Percentiles rank a stretch among this genome's conserved stretches.
phyloP scores from a whole-genome alignment of 2,113 vertebrate species.

The Xiphophorus maculatus region DNA sequence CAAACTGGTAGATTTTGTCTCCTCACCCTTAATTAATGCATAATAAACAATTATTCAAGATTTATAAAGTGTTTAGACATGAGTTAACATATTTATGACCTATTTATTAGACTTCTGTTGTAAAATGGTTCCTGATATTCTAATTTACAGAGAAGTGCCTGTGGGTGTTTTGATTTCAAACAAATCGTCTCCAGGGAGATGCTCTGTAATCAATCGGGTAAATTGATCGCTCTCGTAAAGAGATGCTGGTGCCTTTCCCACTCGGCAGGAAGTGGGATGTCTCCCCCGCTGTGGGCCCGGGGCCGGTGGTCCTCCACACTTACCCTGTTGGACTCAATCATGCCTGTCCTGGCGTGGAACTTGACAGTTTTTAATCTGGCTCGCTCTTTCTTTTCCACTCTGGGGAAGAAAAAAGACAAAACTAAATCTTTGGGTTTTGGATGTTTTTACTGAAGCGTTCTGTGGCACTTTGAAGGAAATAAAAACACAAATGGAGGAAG shows the following conservation, averaged over 20 bases:
- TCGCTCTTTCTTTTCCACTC: constrained; percentile 95
- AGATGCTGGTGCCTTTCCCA: constrained; percentile 68
- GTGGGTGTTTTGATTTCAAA: constrained; percentile 10
- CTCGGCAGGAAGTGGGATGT: constrained; percentile 69
- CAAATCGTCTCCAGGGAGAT: constrained; percentile 26
- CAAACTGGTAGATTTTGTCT: too few species aligned
- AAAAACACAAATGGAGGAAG: not conserved
- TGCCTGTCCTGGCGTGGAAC: constrained; percentile 97
- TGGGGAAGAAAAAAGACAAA: constrained; percentile 28
- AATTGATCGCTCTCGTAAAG: constrained; percentile 56
- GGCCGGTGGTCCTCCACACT: constrained; percentile 76
- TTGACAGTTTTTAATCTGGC: constrained; percentile 99
- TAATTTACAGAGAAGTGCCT: not conserved
- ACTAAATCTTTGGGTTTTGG: not conserved
- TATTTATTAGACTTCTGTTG: too few species aligned
- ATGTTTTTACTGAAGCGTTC: not conserved
- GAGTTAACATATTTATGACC: too few species aligned
- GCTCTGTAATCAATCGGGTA: constrained; percentile 66
- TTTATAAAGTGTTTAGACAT: too few species aligned
- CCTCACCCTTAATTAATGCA: too few species aligned
- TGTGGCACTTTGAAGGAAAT: not conserved
- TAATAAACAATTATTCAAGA: too few species aligned
- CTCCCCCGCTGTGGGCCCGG: constrained; percentile 59
- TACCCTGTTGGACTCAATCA: constrained; percentile 98
- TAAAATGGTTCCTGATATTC: too few species aligned